Base-by-base conservation (phyloP, 2,113 vertebrate genomes). In the Notarius quadriscutis region DNA sequence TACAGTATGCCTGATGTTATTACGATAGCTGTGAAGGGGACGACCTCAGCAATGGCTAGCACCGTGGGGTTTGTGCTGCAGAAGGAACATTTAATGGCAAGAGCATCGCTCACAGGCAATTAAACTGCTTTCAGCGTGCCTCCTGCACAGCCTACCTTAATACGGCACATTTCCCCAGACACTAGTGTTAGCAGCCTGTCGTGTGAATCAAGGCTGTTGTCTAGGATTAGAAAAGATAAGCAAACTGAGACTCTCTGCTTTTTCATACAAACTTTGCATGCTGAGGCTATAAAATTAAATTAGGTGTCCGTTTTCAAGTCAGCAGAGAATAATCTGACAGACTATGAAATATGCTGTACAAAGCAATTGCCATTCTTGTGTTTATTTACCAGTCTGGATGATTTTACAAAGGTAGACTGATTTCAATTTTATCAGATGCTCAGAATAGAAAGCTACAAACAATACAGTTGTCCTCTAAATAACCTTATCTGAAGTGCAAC, bases 101-200 rank as follows among this genome's bases (percentile, higher is more conserved):
- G 82, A 86, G 86, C 85, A 92, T 92, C 86, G 85, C 90, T 90
- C 87, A 90, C 86, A 90, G 89, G 90, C 88, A 91, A 92, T 91
- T 92, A 90, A 86, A 81, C 80, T 85, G 71, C 88, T 87, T 90
- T 90, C 87, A 80, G 86, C 80, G 53, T 82, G 77, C 75, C 27
- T 87, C 60, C 80, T 84, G 83, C 80, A 67, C 86, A 53, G 65
- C 69, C 71, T 60, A 89, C 79, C 89, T 89, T 86, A 85, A 90
- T 83, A 85, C 67, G 48, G 84, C 84, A 72, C 79, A 82, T 87
- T 63, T 90, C 87, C 87, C 89, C 77, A 87, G 87, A 88, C 69
- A 87, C 81, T 74, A 65, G 79, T 74, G 41, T 71, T 81, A 81
- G 84, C 87, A 75, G 79, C 83, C 85, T 60, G 77, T 22, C 6